phyloP scores from a whole-genome alignment of 2,797 vertebrate genomes.

The Antrozous pallidus region DNA sequence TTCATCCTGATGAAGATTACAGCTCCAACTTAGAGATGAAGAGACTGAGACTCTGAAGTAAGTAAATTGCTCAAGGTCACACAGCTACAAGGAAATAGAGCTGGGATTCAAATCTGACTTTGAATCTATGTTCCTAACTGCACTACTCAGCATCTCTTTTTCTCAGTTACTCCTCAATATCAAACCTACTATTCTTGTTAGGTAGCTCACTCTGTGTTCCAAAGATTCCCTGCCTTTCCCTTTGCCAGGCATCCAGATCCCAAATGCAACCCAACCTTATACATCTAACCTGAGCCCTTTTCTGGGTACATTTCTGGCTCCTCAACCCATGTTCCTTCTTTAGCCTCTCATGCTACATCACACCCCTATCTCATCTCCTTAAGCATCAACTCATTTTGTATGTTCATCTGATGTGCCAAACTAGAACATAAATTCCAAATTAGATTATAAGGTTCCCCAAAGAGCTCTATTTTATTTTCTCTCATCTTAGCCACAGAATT shows the following conservation, averaged over 20 bases:
- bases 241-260: neutral
- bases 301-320: neutral
- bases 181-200: neutral
- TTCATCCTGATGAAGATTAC: neutral
- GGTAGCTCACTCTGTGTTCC: neutral
- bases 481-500: neutral
- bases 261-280: neutral
- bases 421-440: neutral
- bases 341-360: neutral
- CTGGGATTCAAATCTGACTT: neutral
- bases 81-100: neutral
- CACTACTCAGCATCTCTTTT: too few relatives aligned
- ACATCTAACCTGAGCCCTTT: neutral
- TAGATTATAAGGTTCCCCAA: neutral
- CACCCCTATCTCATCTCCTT: fast-evolving
- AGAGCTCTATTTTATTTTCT: neutral
- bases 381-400: neutral
- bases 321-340: neutral
- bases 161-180: neutral
- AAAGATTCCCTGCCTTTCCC: neutral
- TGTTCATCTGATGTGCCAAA: neutral
- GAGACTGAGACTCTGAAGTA: neutral
- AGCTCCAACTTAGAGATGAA: neutral
- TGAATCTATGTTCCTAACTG: neutral
- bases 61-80: neutral